Evolutionary conservation across 2,113 vertebrate species (phyloP).

Genomic region (Muscicapa adusta): DNA sequence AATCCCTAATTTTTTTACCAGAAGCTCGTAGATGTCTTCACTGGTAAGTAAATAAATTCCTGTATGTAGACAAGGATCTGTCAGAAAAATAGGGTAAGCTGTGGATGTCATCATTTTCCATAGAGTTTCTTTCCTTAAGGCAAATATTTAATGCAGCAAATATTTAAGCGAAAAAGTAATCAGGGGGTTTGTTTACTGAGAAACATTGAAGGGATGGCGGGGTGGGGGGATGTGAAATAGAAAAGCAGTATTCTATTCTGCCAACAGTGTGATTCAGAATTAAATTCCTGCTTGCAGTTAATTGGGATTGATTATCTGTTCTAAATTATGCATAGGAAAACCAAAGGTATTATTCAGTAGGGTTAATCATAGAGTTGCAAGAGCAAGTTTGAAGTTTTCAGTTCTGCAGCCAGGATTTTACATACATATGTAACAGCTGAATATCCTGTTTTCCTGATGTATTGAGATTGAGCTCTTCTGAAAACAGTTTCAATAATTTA

Average conservation of each 20-base stretch:
- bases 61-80: neutral
- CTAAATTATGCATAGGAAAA: neutral
- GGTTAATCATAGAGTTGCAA: neutral
- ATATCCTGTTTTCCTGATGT: neutral
- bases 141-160: neutral
- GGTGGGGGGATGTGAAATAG: too few relatives aligned
- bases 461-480: neutral
- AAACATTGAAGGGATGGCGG: neutral
- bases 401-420: neutral
- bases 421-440: neutral
- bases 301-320: neutral
- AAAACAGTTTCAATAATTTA: neutral
- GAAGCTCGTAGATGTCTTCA: neutral
- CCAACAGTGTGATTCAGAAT: neutral
- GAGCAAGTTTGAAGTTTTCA: neutral
- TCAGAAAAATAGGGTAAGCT: neutral
- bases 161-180: neutral
- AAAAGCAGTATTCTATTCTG: neutral
- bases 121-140: neutral
- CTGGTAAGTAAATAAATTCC: neutral
- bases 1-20: neutral
- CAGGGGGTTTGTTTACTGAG: neutral
- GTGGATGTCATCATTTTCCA: neutral
- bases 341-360: neutral
- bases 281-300: neutral